Evolutionary conservation across 2,888 invertebrate genomes (phyloP), one percentile per base, ranked within the genome.

Genomic region (Cephalotes varians): DNA sequence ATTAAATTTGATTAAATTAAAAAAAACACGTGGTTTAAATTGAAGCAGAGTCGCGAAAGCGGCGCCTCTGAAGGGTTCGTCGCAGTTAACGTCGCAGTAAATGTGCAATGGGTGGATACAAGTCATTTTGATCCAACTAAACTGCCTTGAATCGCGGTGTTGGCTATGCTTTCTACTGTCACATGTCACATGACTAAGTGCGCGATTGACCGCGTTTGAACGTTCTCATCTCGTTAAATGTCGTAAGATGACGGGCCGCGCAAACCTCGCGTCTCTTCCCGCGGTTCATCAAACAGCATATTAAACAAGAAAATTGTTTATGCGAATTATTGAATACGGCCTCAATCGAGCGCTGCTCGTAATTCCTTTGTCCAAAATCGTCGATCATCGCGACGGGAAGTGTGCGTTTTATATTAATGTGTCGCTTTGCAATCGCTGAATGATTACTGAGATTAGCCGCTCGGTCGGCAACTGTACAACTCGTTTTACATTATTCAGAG

Each of bases 151-250:
- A 25, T 71, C 62, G 62, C 40, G 40, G 1, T 15, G 62, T 54
- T 7, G 51, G 25, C 25, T 44, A 71, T 79, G 71, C 71, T 79
- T 79, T 79, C 77, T 79, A 79, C 77, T 71, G 77, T 79, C 71
- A 58, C 54, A 69, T 77, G 77, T 77, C 77, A 69, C 56, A 79
- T 79, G 77, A 79, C 77, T 79, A 58, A 79, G 77, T 79, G 37
- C 69, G 71, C 71, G 71, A 69, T 79, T 79, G 77, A 71, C 77
- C 77, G 77, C 69, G 34, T 79, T 79, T 71, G 44, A 58, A 56
- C 34, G 56, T 79, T 31, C 69, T 69, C 69, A 21, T 69, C 77
- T 79, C 56, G 56, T 79, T 79, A 79, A 79, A 69, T 44, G 71
- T 44, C 69, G 69, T 9, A 9, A 25, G 56, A 58, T 71, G 71